Evolutionary conservation across 2,113 vertebrate species (phyloP).

Genomic region (Eretmochelys imbricata): DNA sequence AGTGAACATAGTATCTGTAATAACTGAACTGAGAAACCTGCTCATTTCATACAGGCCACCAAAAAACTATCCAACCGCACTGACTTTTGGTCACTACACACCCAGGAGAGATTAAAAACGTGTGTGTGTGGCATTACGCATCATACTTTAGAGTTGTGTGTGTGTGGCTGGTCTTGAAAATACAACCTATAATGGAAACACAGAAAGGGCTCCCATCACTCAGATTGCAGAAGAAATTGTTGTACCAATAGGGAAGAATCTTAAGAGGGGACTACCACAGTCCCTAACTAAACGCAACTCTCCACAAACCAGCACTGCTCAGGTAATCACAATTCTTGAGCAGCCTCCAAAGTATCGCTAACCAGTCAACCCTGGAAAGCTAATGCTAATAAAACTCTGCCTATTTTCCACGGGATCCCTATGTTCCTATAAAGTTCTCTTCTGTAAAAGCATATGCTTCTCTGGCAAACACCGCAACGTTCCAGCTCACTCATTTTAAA

Average conservation of each 20-base stretch:
- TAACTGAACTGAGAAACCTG: rapidly evolving
- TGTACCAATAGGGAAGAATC: not conserved
- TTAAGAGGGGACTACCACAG: not conserved
- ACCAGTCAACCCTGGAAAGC: not conserved
- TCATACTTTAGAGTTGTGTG: rapidly evolving
- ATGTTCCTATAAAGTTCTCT: not conserved
- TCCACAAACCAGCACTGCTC: not conserved
- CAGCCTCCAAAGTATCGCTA: not conserved
- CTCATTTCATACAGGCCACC: not conserved
- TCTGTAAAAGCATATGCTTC: not conserved
- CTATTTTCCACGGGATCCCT: not conserved
- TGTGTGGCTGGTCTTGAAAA: not conserved
- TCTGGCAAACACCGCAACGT: no score
- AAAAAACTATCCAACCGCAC: not conserved
- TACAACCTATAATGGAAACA: rapidly evolving
- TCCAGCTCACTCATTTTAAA: not conserved
- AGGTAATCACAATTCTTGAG: not conserved
- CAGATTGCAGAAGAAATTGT: not conserved
- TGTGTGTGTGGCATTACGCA: rapidly evolving
- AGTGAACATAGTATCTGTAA: rapidly evolving
- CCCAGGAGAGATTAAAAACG: not conserved
- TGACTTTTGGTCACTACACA: rapidly evolving
- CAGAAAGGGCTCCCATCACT: not conserved
- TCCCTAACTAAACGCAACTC: not conserved
- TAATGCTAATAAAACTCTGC: no score